Base-by-base conservation (phyloP, 2,113 vertebrate genomes). In the Callipepla californica region DNA sequence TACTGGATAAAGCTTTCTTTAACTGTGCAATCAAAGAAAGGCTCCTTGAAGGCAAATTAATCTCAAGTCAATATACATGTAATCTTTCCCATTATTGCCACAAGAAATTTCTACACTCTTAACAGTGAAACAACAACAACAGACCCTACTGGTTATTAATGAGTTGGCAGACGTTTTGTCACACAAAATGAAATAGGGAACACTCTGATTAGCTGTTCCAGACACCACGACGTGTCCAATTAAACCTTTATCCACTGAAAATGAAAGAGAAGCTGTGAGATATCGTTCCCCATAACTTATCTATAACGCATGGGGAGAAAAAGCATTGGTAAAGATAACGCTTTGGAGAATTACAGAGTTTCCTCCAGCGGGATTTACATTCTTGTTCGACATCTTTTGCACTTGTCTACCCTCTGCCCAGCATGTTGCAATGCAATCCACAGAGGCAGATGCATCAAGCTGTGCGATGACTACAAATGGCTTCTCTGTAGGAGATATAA, bases 181-280 rank as follows among this genome's bases (percentile, higher is more conserved):
- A 73, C 68, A 48, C 26, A 20, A 68, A 80, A 68, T 32, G 5
- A 55, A 59, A 45, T 4, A 32, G 55, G 45, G 69, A 65, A 87
- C 26, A 25, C 8, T 65, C 75, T 34, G 48, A 25, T 84, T 84
- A 91, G 76, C 58, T 65, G 55, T 68, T 34, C 57, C 61, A 34
- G 57, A 20, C 51, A 62, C 15, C 26, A 38, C 42, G 18, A 70
- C 32, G 38, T 8, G 3, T 77, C 42, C 63, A 78, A 13, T 89
- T 83, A 83, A 85, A 91, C 53, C 34, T 65, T 69, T 83, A 88
- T 19, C 86, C 68, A 32, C 50, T 53, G 23, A 62, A 80, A 96
- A 92, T 51, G 1, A 62, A 67, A 5, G 34, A 69, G 59, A 80
- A 80, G 67, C 40, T 15, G 13, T 9, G 19, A 48, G 34, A 25